These are phyloP conservation scores for Hirtodrosophila duncani DNA, from an alignment of 2,888 invertebrate species.

Conservation along the genomic window DNA sequence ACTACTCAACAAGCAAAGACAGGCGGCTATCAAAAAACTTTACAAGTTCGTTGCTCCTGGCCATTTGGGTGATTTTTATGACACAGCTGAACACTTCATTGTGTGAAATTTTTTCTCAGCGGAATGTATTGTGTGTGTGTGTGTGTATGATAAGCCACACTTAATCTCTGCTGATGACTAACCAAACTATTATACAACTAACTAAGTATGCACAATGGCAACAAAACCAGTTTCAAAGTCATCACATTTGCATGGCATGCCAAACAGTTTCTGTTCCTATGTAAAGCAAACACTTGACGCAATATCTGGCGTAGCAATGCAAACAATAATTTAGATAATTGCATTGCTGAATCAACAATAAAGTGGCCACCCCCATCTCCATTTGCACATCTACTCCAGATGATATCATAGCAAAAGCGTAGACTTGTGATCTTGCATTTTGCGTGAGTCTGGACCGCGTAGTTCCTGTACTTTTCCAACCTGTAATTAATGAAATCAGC, in stretches of 20 bases:
- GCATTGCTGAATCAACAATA: slow-evolving; percentile 16
- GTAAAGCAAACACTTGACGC: slow-evolving; percentile 25
- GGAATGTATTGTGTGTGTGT: too few species aligned
- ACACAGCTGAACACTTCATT: background rate
- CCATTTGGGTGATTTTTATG: slow-evolving; percentile 2
- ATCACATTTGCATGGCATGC: slow-evolving; percentile 34
- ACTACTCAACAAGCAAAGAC: slow-evolving; percentile 23
- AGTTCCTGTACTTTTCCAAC: too few species aligned
- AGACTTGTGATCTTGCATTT: slow-evolving; percentile 20
- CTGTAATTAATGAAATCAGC: too few species aligned
- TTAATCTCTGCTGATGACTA: too few species aligned
- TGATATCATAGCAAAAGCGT: slow-evolving; percentile 42
- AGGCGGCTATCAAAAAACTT: slow-evolving; percentile 21
- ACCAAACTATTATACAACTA: too few species aligned
- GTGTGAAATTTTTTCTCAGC: too few species aligned
- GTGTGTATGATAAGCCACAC: too few species aligned
- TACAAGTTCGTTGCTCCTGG: slow-evolving; percentile 56
- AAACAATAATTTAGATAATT: slow-evolving; percentile 52
- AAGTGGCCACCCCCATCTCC: too few species aligned
- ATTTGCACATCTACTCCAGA: too few species aligned
- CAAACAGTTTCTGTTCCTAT: slow-evolving; percentile 32
- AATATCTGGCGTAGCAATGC: slow-evolving; percentile 32
- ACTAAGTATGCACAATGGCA: too few species aligned
- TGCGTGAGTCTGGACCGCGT: slow-evolving; percentile 5
- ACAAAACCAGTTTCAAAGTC: slow-evolving; percentile 36